These are phyloP conservation scores for Melanotus villosus DNA, from an alignment of 2,888 invertebrate genomes.

Conservation along the genomic window DNA sequence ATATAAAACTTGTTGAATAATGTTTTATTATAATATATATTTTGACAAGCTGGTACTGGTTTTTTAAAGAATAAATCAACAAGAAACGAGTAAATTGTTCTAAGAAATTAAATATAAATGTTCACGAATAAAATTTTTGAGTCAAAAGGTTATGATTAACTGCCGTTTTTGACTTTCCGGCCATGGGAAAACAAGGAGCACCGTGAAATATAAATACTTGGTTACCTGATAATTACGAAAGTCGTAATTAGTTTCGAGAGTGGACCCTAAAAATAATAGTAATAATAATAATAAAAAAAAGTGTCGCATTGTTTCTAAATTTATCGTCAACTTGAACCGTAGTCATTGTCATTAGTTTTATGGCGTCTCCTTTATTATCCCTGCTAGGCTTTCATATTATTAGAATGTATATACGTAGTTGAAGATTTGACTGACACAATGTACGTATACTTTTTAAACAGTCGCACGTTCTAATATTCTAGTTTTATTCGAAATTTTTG, in stretches of 20 bases:
- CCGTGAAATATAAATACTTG: constrained; percentile 30
- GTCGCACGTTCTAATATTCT: constrained; percentile 40
- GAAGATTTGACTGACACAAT: constrained; percentile 27
- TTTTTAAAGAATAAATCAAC: constrained; percentile 40
- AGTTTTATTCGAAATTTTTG: constrained; percentile 8
- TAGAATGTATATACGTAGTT: constrained; percentile 23
- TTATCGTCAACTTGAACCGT: constrained; percentile 38
- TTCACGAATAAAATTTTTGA: constrained; percentile 42
- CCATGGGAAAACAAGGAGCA: constrained; percentile 41
- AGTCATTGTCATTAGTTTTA: constrained; percentile 43
- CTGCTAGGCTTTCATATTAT: constrained; percentile 28
- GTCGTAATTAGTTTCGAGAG: constrained; percentile 30
- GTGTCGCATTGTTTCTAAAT: constrained; percentile 45
- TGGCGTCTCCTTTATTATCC: constrained; percentile 33
- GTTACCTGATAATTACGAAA: constrained; percentile 39
- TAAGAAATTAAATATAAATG: constrained; percentile 43
- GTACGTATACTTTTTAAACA: constrained; percentile 17
- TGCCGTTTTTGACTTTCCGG: constrained; percentile 39
- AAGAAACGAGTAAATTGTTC: constrained; percentile 46
- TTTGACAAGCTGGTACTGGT: constrained; percentile 42
- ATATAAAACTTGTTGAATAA: constrained; percentile 43
- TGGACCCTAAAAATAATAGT: too few species aligned
- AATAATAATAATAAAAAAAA: constrained; percentile 32
- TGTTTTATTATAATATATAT: constrained; percentile 42
- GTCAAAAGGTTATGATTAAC: constrained; percentile 46